These are phyloP conservation scores for Matsumurasca onukii DNA, from an alignment of 1,140 invertebrate species.

Conservation along the genomic window DNA sequence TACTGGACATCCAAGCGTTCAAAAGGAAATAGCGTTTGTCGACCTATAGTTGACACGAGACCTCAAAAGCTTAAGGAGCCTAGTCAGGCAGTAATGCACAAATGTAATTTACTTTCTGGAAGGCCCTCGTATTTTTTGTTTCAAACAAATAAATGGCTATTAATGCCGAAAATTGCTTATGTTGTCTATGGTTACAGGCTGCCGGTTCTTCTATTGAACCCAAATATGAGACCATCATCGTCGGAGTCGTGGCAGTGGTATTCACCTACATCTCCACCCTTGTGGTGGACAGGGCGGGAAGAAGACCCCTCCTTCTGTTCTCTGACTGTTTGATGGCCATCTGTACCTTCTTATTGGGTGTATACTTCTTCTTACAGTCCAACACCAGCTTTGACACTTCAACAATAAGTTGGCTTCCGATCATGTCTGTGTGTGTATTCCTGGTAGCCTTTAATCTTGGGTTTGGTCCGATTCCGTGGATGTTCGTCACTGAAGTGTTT, in stretches of 20 bases:
- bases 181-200: too few relatives aligned
- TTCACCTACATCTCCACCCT: constrained; percentile 67
- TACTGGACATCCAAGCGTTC: too few relatives aligned
- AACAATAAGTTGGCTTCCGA: constrained; percentile 67
- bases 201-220: constrained; percentile 58
- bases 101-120: too few relatives aligned
- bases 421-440: constrained; percentile 70
- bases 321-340: constrained; percentile 64
- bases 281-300: constrained; percentile 68
- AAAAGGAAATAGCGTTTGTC: too few relatives aligned
- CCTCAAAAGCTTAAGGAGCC: too few relatives aligned
- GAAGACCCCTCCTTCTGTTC: constrained; percentile 66
- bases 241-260: constrained; percentile 75
- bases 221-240: constrained; percentile 64
- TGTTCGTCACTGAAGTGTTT: constrained; percentile 75
- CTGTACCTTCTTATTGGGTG: constrained; percentile 58
- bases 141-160: too few relatives aligned
- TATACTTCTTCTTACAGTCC: constrained; percentile 63
- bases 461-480: constrained; percentile 77
- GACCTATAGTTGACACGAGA: too few relatives aligned
- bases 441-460: constrained; percentile 76
- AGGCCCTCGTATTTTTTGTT: too few relatives aligned
- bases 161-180: too few relatives aligned
- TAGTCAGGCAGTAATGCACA: too few relatives aligned
- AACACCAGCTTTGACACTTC: constrained; percentile 50